These are phyloP conservation scores for Morus bassanus DNA, from an alignment of 2,797 vertebrate species.

Conservation along the genomic window DNA sequence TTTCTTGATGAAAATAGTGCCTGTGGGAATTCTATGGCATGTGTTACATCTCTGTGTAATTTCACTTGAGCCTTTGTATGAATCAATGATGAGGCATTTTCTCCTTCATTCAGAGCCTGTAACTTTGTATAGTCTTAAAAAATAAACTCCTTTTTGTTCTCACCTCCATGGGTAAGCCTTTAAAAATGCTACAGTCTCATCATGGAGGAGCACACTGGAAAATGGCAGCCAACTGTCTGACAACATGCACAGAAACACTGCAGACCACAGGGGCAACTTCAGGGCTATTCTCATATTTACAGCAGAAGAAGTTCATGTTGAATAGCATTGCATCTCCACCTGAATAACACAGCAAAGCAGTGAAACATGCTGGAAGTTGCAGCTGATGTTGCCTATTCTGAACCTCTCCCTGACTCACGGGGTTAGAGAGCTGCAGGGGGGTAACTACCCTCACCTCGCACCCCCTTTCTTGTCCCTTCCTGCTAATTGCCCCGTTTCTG, in stretches of 20 bases:
- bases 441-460: too few species aligned
- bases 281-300: accelerated
- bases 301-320: not conserved
- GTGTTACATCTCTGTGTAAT: not conserved
- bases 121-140: not conserved
- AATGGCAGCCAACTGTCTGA: not conserved
- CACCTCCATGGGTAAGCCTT: accelerated
- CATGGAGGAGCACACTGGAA: accelerated
- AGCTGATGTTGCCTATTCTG: accelerated
- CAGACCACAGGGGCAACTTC: not conserved
- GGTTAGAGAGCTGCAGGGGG: accelerated
- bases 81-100: not conserved
- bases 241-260: accelerated
- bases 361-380: accelerated
- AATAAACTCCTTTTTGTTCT: not conserved
- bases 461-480: accelerated
- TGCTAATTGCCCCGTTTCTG: too few species aligned
- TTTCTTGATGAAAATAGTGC: slow-evolving; percentile 16
- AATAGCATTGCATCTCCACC: not conserved
- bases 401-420: accelerated
- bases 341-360: not conserved
- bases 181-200: not conserved
- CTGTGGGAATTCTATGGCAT: slow-evolving; percentile 25
- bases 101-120: not conserved
- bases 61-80: not conserved